Conservation (phyloP, 2,113 vertebrate genomes). For the Oncorhynchus kisutch region DNA sequence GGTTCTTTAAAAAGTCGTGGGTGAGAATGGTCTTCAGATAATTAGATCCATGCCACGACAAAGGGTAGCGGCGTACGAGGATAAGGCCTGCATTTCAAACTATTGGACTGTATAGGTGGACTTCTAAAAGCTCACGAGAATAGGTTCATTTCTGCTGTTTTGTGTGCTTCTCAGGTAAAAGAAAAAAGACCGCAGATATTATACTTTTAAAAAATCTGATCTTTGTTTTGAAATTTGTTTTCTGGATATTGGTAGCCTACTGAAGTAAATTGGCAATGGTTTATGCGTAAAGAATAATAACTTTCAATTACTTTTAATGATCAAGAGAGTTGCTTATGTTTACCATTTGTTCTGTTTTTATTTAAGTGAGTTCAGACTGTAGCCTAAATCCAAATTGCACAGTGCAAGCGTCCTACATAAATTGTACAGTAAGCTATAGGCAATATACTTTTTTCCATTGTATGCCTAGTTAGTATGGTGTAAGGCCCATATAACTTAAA, state of each 20-base stretch:
- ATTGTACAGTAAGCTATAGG: too few species aligned
- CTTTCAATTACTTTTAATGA: too few species aligned
- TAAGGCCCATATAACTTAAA: not conserved
- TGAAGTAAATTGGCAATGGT: too few species aligned
- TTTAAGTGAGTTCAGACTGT: too few species aligned
- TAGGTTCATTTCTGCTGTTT: conserved; percentile 7
- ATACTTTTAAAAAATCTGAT: not conserved
- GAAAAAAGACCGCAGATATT: not conserved
- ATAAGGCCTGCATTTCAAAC: conserved; percentile 20
- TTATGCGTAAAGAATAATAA: too few species aligned
- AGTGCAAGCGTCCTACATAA: too few species aligned
- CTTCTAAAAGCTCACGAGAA: conserved; percentile 20
- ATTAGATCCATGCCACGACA: conserved; percentile 35
- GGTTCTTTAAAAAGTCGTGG: conserved; percentile 76
- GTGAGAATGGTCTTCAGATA: conserved; percentile 67
- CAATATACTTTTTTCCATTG: not conserved
- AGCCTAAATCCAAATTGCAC: too few species aligned
- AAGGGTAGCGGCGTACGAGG: conserved; percentile 18
- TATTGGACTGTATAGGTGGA: conserved; percentile 12
- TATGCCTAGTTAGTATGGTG: not conserved
- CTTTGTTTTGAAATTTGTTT: not conserved
- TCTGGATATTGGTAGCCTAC: not conserved
- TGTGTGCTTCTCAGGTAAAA: conserved; percentile 45
- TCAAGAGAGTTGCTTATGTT: too few species aligned
- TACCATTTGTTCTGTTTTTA: too few species aligned